phyloP scores from a whole-genome alignment of 2,797 vertebrate genomes.

The Sylvia borin region DNA sequence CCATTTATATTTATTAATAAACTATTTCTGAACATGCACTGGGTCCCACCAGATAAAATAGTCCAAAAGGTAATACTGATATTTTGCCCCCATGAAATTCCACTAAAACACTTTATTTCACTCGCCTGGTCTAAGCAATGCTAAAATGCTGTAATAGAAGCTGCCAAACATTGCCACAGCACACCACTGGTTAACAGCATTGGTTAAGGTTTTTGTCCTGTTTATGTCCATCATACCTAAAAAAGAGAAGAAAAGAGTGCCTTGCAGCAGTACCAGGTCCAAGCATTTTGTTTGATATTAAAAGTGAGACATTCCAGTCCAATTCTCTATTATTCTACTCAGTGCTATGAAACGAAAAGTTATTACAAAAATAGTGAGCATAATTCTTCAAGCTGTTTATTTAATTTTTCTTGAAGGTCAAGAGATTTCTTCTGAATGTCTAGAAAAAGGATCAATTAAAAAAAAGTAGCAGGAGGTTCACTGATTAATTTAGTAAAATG shows the following conservation, averaged over 20 bases:
- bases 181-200: background rate
- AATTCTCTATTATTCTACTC: background rate
- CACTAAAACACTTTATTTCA: background rate
- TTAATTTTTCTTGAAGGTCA: constrained; percentile 14
- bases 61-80: background rate
- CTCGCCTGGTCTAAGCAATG: accelerated
- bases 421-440: background rate
- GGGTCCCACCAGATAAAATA: background rate
- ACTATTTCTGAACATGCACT: background rate
- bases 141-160: background rate
- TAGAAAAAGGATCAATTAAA: constrained; percentile 18
- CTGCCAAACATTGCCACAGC: background rate
- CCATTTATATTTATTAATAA: background rate
- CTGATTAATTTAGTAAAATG: background rate
- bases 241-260: background rate
- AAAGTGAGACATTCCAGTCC: background rate
- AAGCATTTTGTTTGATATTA: background rate
- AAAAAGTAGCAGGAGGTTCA: background rate
- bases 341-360: background rate
- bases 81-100: background rate
- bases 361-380: background rate
- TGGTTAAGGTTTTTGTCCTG: background rate
- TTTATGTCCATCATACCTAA: background rate
- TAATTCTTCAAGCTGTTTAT: background rate
- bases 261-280: background rate